A percentile compares a stretch with the other conserved stretches of the same genome.
Conservation (phyloP, 2,888 invertebrate species). For the Dryococelus australis region DNA sequence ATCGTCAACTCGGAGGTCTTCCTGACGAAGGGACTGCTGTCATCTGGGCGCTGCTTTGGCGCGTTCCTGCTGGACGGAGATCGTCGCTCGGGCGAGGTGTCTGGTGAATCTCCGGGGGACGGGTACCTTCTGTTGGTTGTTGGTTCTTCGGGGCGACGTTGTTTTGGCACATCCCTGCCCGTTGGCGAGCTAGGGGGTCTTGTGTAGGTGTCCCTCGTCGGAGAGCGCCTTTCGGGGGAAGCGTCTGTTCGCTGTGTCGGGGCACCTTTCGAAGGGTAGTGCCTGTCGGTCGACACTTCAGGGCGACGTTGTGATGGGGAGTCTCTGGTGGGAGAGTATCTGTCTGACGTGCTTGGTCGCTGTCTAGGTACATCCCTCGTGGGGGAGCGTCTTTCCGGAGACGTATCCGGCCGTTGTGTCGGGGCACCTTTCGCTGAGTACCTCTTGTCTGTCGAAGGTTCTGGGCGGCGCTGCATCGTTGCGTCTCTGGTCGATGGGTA, state of each 20-base stretch:
- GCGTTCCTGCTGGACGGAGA: constrained; percentile 26
- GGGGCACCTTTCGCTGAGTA: constrained; percentile 7
- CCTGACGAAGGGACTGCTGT: constrained; percentile 30
- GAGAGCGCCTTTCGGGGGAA: background rate
- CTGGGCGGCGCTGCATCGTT: background rate
- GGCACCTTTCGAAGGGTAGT: too few relatives aligned
- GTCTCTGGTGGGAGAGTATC: background rate
- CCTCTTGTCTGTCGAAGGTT: background rate
- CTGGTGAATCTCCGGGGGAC: background rate
- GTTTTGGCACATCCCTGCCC: background rate
- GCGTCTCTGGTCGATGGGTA: background rate
- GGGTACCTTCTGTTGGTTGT: background rate
- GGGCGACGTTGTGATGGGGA: background rate
- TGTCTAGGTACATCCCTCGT: background rate
- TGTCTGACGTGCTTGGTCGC: background rate
- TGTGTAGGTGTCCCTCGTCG: background rate
- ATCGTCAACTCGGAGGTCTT: constrained; percentile 43
- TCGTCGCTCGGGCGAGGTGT: constrained; percentile 27
- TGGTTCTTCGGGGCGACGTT: background rate
- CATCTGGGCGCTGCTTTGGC: background rate
- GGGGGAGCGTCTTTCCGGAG: constrained; percentile 1
- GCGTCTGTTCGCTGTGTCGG: background rate
- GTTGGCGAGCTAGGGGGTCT: background rate
- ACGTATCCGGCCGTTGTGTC: background rate
- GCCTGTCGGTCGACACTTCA: constrained; percentile 11